These are phyloP conservation scores for Drosophila paulistorum DNA, from an alignment of 1,140 invertebrate species.

Conservation along the genomic window DNA sequence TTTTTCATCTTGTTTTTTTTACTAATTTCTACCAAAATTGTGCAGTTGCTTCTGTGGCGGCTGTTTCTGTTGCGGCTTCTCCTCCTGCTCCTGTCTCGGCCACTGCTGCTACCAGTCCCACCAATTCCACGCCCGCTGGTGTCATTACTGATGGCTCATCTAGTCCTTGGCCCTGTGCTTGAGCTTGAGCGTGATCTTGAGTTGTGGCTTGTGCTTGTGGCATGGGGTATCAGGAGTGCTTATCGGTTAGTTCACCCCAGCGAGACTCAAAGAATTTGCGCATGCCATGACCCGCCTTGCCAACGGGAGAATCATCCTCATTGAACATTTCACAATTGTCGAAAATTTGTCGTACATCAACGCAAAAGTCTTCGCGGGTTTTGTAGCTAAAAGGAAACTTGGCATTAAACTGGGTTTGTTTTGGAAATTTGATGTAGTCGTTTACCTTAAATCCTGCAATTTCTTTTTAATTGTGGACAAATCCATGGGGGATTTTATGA, in stretches of 20 bases:
- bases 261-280: slow-evolving; percentile 94
- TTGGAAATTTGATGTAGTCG: slow-evolving; percentile 41
- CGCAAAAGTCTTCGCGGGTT: slow-evolving; percentile 93
- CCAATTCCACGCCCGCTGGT: not conserved
- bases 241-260: slow-evolving; percentile 88
- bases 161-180: slow-evolving; percentile 4
- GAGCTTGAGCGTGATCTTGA: slow-evolving; percentile 3
- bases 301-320: slow-evolving; percentile 98
- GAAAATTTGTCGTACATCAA: slow-evolving; percentile 96
- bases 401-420: not conserved
- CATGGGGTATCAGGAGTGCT: slow-evolving; percentile 80
- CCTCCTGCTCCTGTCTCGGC: slow-evolving; percentile 11
- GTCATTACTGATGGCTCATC: not conserved
- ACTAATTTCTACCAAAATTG: slow-evolving; percentile 70
- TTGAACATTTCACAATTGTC: slow-evolving; percentile 99
- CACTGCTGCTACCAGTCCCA: not conserved
- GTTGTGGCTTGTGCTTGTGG: slow-evolving; percentile 10
- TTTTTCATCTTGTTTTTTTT: slow-evolving; percentile 7
- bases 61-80: slow-evolving; percentile 15
- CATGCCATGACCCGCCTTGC: slow-evolving; percentile 96
- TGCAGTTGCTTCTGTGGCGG: slow-evolving; percentile 49
- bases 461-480: slow-evolving; percentile 96
- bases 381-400: slow-evolving; percentile 88
- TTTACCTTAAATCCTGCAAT: slow-evolving; percentile 92
- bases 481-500: slow-evolving; percentile 98